Evolutionary conservation across 1,140 invertebrate species (phyloP), one percentile per base, ranked within the genome.

Genomic region (Elymnias hypermnestra): DNA sequence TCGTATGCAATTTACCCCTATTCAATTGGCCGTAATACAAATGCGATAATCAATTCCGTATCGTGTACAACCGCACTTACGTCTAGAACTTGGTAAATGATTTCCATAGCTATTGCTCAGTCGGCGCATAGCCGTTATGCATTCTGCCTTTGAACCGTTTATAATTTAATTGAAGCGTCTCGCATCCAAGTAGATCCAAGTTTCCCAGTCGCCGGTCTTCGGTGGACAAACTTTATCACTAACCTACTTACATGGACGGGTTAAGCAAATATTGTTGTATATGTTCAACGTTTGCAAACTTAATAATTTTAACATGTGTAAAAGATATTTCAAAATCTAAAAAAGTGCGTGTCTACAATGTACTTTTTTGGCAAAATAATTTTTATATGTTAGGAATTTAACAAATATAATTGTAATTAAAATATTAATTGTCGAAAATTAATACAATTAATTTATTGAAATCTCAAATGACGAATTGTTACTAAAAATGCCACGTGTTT

Each of bases 151-250:
- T 70, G 72, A 71, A 66, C 63, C 57, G 47, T 53, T 67, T 63
- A 67, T 71, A 76, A 76, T 76, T 76, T 71, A 69, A 76, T 76
- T 69, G 70, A 54, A 69, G 57, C 68, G 60, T 66, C 69, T 66
- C 52, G 59, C 62, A 63, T 66, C 55, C 47, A 40, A 37, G 58
- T 48, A 57, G 45, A 53, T 50, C 45, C 45, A 67, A 72, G 63
- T 75, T 74, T 62, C 50, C 40, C 53, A 43, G 37, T 35, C 41
- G 22, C 31, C 36, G 45, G 57, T 36, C 58, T 64, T 57, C 59
- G 29, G 60, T 67, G 59, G 57, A 57, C 59, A 62, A 72, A 75
- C 55, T 75, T 74, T 65, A 70, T 71, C 56, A 53, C 51, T 67
- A 71, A 69, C 60, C 56, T 51, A 61, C 52, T 64, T 60, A 69